Conservation (phyloP, 2,888 invertebrate species). For the Sicus ferrugineus region DNA sequence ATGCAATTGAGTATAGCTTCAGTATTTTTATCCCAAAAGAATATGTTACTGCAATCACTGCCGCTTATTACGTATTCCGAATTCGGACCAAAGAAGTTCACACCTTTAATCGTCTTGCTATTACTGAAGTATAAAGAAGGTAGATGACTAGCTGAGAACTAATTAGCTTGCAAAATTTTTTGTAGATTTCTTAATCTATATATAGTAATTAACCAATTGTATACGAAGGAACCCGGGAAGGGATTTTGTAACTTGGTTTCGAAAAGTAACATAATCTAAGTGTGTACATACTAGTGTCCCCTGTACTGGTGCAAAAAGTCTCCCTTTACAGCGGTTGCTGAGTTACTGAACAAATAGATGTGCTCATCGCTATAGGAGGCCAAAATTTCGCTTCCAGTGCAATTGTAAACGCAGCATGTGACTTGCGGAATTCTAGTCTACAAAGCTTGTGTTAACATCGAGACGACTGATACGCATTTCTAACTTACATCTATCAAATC, state of each 20-base stretch:
- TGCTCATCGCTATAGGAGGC: conserved; percentile 95
- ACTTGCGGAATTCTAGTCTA: conserved; percentile 68
- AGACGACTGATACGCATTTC: not conserved
- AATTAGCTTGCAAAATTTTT: not conserved
- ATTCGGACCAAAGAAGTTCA: conserved; percentile 90
- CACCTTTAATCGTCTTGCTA: conserved; percentile 84
- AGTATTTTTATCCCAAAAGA: conserved; percentile 88
- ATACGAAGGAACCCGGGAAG: too few relatives aligned
- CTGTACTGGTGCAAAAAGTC: conserved; percentile 68
- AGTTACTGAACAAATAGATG: conserved; percentile 85
- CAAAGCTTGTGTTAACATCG: not conserved
- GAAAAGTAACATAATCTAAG: not conserved
- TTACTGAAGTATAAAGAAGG: conserved; percentile 64
- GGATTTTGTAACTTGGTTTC: not conserved
- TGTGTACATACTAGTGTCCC: conserved; percentile 68
- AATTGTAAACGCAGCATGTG: conserved; percentile 90
- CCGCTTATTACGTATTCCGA: conserved; percentile 93
- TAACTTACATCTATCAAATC: conserved; percentile 49
- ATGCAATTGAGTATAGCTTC: conserved; percentile 91
- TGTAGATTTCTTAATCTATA: not conserved
- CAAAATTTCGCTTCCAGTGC: conserved; percentile 88
- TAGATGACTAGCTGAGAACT: not conserved
- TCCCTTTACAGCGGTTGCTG: conserved; percentile 63
- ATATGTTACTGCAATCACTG: conserved; percentile 88
- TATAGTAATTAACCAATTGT: too few relatives aligned